Evolutionary conservation across 2,797 vertebrate genomes (phyloP).

Genomic region (Vireo griseus): DNA sequence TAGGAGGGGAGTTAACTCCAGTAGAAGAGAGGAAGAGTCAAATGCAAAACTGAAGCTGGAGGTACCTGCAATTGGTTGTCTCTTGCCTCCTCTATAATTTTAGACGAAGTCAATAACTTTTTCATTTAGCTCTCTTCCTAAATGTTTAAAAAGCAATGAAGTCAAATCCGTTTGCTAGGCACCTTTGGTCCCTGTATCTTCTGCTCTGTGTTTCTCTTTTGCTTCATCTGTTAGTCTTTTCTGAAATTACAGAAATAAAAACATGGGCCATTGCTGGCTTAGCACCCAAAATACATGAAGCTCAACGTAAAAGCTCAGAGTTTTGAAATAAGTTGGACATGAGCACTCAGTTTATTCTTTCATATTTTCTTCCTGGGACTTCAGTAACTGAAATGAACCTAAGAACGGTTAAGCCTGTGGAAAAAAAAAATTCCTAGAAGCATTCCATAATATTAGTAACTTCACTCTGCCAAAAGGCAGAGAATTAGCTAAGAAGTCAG

Average conservation of each 20-base stretch:
- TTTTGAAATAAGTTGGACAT: not conserved
- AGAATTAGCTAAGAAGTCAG: slow-evolving; percentile 10
- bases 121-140: slow-evolving; percentile 54
- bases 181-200: not conserved
- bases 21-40: slow-evolving; percentile 72
- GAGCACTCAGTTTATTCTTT: not conserved
- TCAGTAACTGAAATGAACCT: not conserved
- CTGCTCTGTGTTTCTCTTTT: not conserved
- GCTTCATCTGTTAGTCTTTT: not conserved
- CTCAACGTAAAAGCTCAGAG: not conserved
- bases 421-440: not conserved
- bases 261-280: not conserved
- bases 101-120: slow-evolving; percentile 17
- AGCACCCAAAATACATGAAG: not conserved
- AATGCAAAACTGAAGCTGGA: slow-evolving; percentile 66
- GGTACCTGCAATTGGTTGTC: slow-evolving; percentile 64
- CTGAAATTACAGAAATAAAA: not conserved
- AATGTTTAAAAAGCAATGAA: slow-evolving; percentile 16
- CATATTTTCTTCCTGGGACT: slow-evolving; percentile 27
- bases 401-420: not conserved
- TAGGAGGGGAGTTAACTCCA: slow-evolving; percentile 72
- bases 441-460: not conserved
- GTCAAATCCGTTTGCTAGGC: not conserved
- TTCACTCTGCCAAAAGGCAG: not conserved
- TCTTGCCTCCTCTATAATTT: slow-evolving; percentile 66